Evolutionary conservation across 2,888 invertebrate species (phyloP), one percentile per base, ranked within the genome.

Genomic region (Phyllotreta striolata): DNA sequence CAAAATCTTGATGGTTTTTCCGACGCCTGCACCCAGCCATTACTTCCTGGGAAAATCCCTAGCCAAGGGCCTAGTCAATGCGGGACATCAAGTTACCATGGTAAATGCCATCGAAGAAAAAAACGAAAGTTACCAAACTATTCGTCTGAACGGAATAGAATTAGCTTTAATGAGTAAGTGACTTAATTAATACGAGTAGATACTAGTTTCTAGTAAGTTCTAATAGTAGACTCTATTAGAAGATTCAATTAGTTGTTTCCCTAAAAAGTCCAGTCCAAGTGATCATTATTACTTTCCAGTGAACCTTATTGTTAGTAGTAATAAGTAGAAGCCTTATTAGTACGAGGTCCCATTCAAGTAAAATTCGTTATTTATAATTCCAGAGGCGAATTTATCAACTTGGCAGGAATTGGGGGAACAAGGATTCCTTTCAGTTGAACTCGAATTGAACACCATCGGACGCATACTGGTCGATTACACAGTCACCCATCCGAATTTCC

Each of bases 161-260:
- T 85, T 87, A 66, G 77, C 79, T 80, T 78, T 55, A 66, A 85
- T 56, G 87, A 87, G 1, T 85, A 83, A 0, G 79, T 83, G 87
- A 39, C n/a, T 51, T 51, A n/a, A n/a, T n/a, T n/a, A n/a, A n/a
- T n/a, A n/a, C n/a, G n/a, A n/a, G n/a, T n/a, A n/a, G n/a, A n/a
- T n/a, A n/a, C n/a, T n/a, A 24, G 24, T 3, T 24, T 24, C 24
- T 24, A 24, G 24, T 24, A 24, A n/a, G n/a, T n/a, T n/a, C n/a
- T n/a, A n/a, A n/a, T n/a, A n/a, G n/a, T n/a, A n/a, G n/a, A n/a
- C n/a, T n/a, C n/a, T n/a, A n/a, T n/a, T n/a, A n/a, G n/a, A n/a
- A n/a, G n/a, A n/a, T n/a, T n/a, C n/a, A n/a, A n/a, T n/a, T n/a
- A n/a, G n/a, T n/a, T n/a, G n/a, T n/a, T n/a, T n/a, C n/a, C 10